Base-by-base conservation (phyloP, 2,797 vertebrate genomes). In the Acipenser oxyrinchus region DNA sequence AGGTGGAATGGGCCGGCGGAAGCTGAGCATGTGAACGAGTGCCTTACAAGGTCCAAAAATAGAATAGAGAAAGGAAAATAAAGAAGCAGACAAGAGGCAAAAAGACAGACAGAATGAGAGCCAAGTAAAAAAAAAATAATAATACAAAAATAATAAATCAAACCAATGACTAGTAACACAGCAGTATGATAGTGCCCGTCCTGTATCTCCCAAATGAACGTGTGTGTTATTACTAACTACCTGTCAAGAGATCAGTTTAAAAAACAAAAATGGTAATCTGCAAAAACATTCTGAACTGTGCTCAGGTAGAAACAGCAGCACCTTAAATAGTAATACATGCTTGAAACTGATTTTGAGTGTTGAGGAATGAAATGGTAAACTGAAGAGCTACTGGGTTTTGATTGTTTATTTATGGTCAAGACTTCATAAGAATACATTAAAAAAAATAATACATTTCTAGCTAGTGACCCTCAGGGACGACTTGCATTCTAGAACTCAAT, bases 71-170 rank as follows among this genome's bases (percentile, higher is more conserved):
- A n/a, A n/a, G n/a, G n/a, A n/a, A n/a, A n/a, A n/a, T n/a, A n/a
- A n/a, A n/a, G n/a, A n/a, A n/a, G n/a, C n/a, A n/a, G n/a, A n/a
- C n/a, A n/a, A n/a, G n/a, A n/a, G n/a, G n/a, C n/a, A n/a, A n/a
- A n/a, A n/a, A n/a, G n/a, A n/a, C n/a, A n/a, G n/a, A n/a, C n/a
- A n/a, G n/a, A n/a, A n/a, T n/a, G n/a, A n/a, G n/a, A n/a, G 70
- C 69, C 68, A 63, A 74, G 71, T 61, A 80, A 84, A 85, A 77
- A 67, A 72, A 85, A 80, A 74, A 76, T 52, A 70, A 69, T 66
- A 69, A 51, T 62, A 75, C 76, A 81, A 72, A 81, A 8, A 58
- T 63, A 69, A 62, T 10, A 62, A 23, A 62, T 23, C 23, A 62
- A 62, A 62, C 60, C 60, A n/a, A 62, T 37, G 60, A 37, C 4